phyloP scores from a whole-genome alignment of 2,113 vertebrate species.

The Motacilla tschutschensis region DNA sequence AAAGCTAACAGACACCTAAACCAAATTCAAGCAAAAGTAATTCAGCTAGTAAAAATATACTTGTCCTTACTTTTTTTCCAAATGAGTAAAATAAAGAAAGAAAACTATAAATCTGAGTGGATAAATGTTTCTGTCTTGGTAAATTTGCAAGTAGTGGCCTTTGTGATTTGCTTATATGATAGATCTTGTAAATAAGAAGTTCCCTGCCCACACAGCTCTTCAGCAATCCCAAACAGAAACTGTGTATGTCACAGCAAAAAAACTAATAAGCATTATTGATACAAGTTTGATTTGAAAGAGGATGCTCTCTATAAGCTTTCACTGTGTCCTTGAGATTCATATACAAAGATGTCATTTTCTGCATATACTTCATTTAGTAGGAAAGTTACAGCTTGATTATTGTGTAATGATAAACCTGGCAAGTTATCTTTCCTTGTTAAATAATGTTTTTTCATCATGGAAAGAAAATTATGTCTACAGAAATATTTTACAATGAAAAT shows the following conservation, averaged over 20 bases:
- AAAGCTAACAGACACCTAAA: neutral
- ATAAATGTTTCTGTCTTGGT: neutral
- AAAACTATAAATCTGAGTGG: neutral
- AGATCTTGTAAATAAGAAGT: neutral
- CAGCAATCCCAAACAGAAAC: neutral
- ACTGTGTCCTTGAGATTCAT: neutral
- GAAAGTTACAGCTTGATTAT: neutral
- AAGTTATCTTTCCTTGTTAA: neutral
- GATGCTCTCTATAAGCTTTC: neutral
- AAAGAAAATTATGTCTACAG: neutral
- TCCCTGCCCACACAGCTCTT: neutral
- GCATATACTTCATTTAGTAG: neutral
- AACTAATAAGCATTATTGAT: neutral
- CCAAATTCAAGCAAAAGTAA: neutral
- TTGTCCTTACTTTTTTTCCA: neutral
- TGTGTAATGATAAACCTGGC: neutral
- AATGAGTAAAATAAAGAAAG: neutral
- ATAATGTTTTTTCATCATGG: neutral
- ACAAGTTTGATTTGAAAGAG: neutral
- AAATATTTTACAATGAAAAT: neutral
- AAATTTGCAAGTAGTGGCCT: neutral
- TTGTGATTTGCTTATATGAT: neutral
- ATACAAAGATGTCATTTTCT: neutral
- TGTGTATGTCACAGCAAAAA: neutral
- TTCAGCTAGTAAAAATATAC: neutral